Percentiles rank a stretch among this genome's conserved stretches.
Evolutionary conservation across 2,888 invertebrate species (phyloP).

Genomic region (Heteromurus nitidus): DNA sequence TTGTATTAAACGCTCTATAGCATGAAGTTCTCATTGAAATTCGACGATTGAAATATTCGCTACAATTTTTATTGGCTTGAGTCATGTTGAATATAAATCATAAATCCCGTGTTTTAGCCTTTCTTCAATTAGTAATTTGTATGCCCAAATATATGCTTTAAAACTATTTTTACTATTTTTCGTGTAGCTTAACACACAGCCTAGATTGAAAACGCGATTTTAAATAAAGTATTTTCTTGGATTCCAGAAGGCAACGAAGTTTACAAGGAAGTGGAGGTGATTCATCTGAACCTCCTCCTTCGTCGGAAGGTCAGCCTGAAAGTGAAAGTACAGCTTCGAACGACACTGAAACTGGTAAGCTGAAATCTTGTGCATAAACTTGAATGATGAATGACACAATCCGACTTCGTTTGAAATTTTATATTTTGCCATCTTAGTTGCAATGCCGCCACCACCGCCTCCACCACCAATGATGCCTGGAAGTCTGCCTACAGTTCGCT

Average conservation of each 20-base stretch:
- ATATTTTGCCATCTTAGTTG: conserved; percentile 7
- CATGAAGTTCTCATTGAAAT: too few relatives aligned
- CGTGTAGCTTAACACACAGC: too few relatives aligned
- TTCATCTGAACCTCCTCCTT: conserved; percentile 7
- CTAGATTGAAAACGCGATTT: background rate
- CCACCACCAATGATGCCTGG: conserved; percentile 79
- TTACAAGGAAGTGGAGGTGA: conserved; percentile 57
- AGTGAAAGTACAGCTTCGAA: conserved; percentile 37
- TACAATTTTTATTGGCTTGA: too few relatives aligned
- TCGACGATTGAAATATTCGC: too few relatives aligned
- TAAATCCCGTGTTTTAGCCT: too few relatives aligned
- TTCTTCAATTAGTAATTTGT: too few relatives aligned
- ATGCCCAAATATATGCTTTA: too few relatives aligned
- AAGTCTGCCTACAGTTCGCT: conserved; percentile 77
- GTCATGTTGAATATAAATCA: too few relatives aligned
- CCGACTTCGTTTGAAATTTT: background rate
- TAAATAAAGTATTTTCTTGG: background rate
- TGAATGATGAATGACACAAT: too few relatives aligned
- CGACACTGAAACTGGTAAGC: conserved; percentile 35
- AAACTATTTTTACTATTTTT: too few relatives aligned
- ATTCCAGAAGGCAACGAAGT: conserved; percentile 54
- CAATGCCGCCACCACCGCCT: conserved; percentile 78
- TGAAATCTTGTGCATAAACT: too few relatives aligned
- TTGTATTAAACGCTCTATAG: too few relatives aligned
- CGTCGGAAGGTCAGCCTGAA: conserved; percentile 34